Base-by-base conservation (phyloP, 2,888 invertebrate genomes). In the Entomobrya proxima region DNA sequence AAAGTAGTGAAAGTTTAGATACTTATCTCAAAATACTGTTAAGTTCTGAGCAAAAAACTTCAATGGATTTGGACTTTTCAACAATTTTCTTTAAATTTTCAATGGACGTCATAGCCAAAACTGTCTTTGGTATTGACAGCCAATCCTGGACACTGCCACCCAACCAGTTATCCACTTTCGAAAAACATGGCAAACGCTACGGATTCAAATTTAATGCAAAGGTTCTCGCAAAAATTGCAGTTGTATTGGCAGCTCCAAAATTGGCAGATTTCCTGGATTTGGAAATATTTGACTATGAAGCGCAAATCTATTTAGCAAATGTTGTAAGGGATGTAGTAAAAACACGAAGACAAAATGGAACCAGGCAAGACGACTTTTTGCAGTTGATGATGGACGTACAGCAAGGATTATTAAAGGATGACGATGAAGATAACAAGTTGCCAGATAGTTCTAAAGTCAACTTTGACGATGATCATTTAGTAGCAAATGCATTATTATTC, bases 321-420 rank as follows among this genome's bases (percentile, higher is more conserved):
- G 91, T 93, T 0, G 93, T 93, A 0, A 92, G 91, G 3, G 92
- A 93, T 2, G 93, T 93, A 1, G 92, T 94, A 0, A 91, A 92
- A 3, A 92, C 92, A 85, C 91, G 94, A 15, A 92, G 93, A 89
- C 91, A 91, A 32, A 92, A 93, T 88, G 91, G 93, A 3, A 89
- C 94, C 0, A 91, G 90, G 0, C 91, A 93, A 35, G 93, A 93
- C 76, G 94, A 94, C 91, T 94, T 94, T 87, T 91, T 94, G 75
- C 93, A 94, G 88, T 90, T 94, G 1, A 91, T 94, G 64, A 91
- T 93, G 30, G 92, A 94, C 52, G 89, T 94, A 24, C 93, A 93
- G 88, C 92, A 92, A 75, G 92, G 92, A 85, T 92, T 91, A 30
- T 35, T 76, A 11, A 86, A 86, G 21, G 35, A 11, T 9, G 75